These are phyloP conservation scores for Varanus salvator DNA, from an alignment of 2,113 vertebrate species.

Conservation along the genomic window DNA sequence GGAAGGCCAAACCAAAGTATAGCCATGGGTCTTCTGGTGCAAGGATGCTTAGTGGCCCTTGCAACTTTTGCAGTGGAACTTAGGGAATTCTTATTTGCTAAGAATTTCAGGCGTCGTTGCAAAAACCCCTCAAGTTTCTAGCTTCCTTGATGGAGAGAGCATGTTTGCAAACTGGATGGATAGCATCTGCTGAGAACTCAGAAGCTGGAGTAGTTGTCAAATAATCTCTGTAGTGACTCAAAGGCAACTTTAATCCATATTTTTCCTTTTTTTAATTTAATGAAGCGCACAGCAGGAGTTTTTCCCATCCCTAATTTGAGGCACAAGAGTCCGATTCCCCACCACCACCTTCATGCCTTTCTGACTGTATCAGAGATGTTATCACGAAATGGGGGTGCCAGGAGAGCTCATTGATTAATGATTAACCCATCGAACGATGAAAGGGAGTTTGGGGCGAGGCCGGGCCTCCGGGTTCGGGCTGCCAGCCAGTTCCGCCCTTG, in stretches of 20 bases:
- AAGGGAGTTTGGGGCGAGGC: too few species aligned
- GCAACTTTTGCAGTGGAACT: not conserved
- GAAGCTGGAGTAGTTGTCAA: not conserved
- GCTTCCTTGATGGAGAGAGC: not conserved
- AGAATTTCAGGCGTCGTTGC: too few species aligned
- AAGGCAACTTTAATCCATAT: too few species aligned
- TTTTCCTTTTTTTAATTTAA: not conserved
- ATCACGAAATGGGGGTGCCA: not conserved
- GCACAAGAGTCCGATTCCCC: not conserved
- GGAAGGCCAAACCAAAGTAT: too few species aligned
- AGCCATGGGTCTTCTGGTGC: too few species aligned
- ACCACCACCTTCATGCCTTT: not conserved
- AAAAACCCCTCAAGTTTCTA: not conserved
- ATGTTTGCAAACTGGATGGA: not conserved
- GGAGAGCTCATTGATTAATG: not conserved
- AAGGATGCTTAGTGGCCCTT: too few species aligned
- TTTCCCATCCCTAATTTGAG: too few species aligned
- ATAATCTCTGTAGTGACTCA: too few species aligned
- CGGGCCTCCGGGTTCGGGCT: accelerated
- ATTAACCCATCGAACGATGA: not conserved
- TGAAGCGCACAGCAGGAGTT: too few species aligned
- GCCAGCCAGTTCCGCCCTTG: not conserved
- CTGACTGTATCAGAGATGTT: not conserved
- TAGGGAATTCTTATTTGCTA: too few species aligned
- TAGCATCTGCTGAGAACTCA: not conserved